Evolutionary conservation across 2,797 vertebrate genomes (phyloP), one percentile per base, ranked within the genome.

Genomic region (Gobionotothen gibberifrons): DNA sequence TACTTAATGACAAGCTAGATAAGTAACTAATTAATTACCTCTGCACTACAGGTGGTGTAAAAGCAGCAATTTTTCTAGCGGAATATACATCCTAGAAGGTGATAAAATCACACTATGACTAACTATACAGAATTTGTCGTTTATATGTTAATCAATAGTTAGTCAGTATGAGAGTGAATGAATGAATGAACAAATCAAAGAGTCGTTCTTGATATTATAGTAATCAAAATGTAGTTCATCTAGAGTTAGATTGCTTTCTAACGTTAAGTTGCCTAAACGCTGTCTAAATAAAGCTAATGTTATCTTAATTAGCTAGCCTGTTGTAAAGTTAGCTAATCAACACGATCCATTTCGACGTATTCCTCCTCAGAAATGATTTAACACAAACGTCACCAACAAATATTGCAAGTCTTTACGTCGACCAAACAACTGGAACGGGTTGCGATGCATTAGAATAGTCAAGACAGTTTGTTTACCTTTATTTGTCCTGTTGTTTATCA

Each of bases 381-480:
- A 26, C 4, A 36, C 7, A 36, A 36, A 36, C 32, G 32, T 36
- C 32, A 36, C 46, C 17, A 0, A n/a, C 9, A 10, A 1, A 9
- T 9, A 9, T 48, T n/a, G 46, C 17, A 47, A 17, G 1, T 10
- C 16, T 47, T 48, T 9, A 48, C 22, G n/a, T 52, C 36, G 0
- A 53, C 9, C 6, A 52, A 59, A 16, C 7, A 26, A 22, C 15
- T n/a, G 3, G 0, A 59, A 11, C 0, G 2, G 8, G 0, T 44
- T 2, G 0, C 12, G 26, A 1, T 4, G 2, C 16, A 36, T 16
- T 26, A 26, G 26, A 22, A 4, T 36, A 8, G 3, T 0, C 0
- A 17, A 39, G 2, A 9, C 14, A 15, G 55, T 17, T n/a, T 1
- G 1, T 74, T 67, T 75, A 90, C 88, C 88, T 78, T 56, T 58